A percentile compares a stretch with the other conserved stretches of the same genome.
These are phyloP conservation scores for Drosophila kepulauana DNA, from an alignment of 1,140 invertebrate species.

Conservation along the genomic window DNA sequence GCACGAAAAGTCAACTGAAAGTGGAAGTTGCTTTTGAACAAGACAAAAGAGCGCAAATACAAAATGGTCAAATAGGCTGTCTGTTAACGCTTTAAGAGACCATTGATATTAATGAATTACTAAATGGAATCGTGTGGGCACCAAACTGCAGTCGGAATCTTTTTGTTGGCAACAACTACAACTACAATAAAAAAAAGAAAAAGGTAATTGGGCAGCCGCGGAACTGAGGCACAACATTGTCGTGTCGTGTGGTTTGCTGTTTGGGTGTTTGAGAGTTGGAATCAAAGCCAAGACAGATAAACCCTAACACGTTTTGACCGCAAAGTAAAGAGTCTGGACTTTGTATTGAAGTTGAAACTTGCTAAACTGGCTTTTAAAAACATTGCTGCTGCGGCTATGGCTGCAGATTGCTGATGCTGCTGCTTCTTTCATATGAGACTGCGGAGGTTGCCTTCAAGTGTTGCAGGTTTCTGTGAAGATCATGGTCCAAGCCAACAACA, in stretches of 20 bases:
- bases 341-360: slow-evolving; percentile 57
- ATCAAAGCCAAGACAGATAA: slow-evolving; percentile 36
- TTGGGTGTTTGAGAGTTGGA: slow-evolving; percentile 16
- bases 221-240: slow-evolving; percentile 10
- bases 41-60: slow-evolving; percentile 16
- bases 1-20: slow-evolving; percentile 47
- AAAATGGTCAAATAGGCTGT: slow-evolving; percentile 30
- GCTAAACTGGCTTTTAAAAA: slow-evolving; percentile 72
- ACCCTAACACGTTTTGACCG: slow-evolving; percentile 57
- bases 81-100: slow-evolving; percentile 37
- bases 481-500: slow-evolving; percentile 67
- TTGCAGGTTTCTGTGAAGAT: slow-evolving; percentile 76
- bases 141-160: slow-evolving; percentile 4
- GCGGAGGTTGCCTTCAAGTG: slow-evolving; percentile 59
- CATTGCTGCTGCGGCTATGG: slow-evolving; percentile 19
- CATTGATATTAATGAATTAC: slow-evolving; percentile 39
- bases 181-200: slow-evolving; percentile 5
- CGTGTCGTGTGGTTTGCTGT: not conserved
- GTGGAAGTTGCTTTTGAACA: slow-evolving; percentile 39
- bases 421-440: slow-evolving; percentile 57
- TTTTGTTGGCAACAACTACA: not conserved
- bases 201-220: slow-evolving; percentile 10
- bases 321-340: slow-evolving; percentile 34
- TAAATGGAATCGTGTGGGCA: slow-evolving; percentile 23
- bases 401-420: not conserved